phyloP scores from a whole-genome alignment of 2,113 vertebrate genomes.

The Ochotona princeps region DNA sequence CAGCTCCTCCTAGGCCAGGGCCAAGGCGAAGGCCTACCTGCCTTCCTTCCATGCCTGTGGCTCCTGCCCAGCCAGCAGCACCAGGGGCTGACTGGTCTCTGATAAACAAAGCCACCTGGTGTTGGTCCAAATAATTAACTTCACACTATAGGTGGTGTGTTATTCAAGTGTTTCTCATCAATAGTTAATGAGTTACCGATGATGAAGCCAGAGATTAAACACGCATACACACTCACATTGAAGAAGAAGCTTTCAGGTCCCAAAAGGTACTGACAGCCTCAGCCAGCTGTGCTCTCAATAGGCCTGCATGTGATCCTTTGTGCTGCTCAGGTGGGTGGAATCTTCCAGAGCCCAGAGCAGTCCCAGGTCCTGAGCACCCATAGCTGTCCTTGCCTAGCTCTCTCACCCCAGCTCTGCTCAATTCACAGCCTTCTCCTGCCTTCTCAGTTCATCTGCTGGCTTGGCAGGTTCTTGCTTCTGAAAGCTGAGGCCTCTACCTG shows the following conservation, averaged over 20 bases:
- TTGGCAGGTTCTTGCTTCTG: neutral
- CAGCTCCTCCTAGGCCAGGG: neutral
- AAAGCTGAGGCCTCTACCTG: neutral
- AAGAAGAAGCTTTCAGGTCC: slow-evolving; percentile 35
- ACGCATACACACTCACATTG: neutral
- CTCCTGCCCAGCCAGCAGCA: neutral
- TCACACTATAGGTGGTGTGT: neutral
- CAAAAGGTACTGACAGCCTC: neutral
- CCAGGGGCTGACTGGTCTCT: neutral
- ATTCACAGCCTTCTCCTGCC: neutral
- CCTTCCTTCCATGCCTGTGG: neutral
- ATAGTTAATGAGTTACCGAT: slow-evolving; percentile 62
- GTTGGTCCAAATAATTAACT: slow-evolving; percentile 69
- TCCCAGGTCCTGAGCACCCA: neutral
- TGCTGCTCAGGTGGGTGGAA: neutral
- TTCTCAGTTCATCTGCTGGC: neutral
- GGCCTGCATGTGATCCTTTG: neutral
- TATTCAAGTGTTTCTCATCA: slow-evolving; percentile 69
- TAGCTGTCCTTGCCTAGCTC: neutral
- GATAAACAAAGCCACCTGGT: slow-evolving; percentile 44
- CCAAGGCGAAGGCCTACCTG: neutral
- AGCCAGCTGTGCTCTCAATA: neutral
- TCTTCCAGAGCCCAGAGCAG: neutral
- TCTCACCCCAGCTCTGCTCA: neutral
- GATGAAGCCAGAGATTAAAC: slow-evolving; percentile 45